Evolutionary conservation across 1,140 invertebrate species (phyloP), one percentile per base, ranked within the genome.

Genomic region (Bombus waltoni): DNA sequence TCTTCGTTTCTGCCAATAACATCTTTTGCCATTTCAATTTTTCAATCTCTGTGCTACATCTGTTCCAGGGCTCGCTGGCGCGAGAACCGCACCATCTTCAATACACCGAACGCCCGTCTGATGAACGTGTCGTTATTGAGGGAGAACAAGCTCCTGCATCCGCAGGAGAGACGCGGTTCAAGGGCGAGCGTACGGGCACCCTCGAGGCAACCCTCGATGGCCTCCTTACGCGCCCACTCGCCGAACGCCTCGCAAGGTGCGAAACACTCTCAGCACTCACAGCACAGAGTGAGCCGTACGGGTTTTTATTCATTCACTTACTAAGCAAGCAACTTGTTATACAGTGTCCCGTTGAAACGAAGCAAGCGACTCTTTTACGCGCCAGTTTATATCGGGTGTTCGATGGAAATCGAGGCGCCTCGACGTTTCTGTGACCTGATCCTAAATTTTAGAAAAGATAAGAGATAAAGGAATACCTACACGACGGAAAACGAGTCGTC

Each of bases 21-120:
- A 53, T 22, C 47, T 53, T 53, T 18, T 53, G 18, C 47, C 18
- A 35, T 13, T 35, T 32, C 18, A 10, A 25, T 70, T 70, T 40
- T 9, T 18, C 15, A 40, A 70, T 42, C 42, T 4, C 5, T 28
- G 3, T n/a, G 47, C 18, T n/a, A 10, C 5, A 42, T 18, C 5
- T 79, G 82, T 96, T 96, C 73, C 95, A 98, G 98, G 93, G 98
- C 98, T 38, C 96, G 98, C 91, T 99, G 98, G 97, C 96, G 97
- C 87, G 98, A 98, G 92, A 98, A 98, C 94, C 96, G 98, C 4
- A 98, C 98, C 35, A 98, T 99, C 92, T 98, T 99, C 96, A 99
- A 99, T 93, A 98, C 98, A 47, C 98, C 98, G n/a, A 98, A 98
- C 93, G 98, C 98, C 38, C 96, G 98, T 62, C 95, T 98, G 92